phyloP scores from a whole-genome alignment of 1,140 invertebrate genomes.

The Anastrepha ludens region DNA sequence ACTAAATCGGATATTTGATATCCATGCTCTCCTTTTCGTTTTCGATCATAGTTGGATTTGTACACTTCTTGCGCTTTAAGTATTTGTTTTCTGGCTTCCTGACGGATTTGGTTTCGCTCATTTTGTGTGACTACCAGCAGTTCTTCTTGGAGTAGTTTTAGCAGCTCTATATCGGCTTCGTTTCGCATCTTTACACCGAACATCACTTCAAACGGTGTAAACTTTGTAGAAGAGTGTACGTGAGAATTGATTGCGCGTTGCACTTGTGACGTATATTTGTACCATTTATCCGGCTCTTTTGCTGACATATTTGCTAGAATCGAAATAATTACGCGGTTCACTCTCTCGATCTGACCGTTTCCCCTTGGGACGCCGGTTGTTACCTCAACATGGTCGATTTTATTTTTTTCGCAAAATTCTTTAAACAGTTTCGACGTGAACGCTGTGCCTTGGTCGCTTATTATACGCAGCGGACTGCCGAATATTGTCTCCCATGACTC shows the following conservation, averaged over 20 bases:
- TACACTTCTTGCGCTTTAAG: constrained; percentile 70
- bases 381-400: constrained; percentile 58
- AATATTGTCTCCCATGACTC: constrained; percentile 53
- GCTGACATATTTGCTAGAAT: constrained; percentile 55
- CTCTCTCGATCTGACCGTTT: not conserved
- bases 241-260: constrained; percentile 68
- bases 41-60: constrained; percentile 63
- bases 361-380: constrained; percentile 22
- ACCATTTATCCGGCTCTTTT: constrained; percentile 65
- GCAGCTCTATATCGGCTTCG: constrained; percentile 61
- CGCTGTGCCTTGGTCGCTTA: constrained; percentile 68
- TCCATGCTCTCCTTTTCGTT: constrained; percentile 60
- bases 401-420: constrained; percentile 56
- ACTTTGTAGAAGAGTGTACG: constrained; percentile 64
- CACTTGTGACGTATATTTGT: constrained; percentile 62
- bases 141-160: constrained; percentile 65
- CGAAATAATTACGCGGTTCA: not conserved
- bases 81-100: constrained; percentile 52
- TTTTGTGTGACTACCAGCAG: constrained; percentile 59
- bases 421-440: constrained; percentile 65
- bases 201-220: constrained; percentile 69
- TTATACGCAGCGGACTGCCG: constrained; percentile 66
- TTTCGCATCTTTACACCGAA: constrained; percentile 64
- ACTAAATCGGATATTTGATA: constrained; percentile 70
- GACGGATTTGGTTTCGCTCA: constrained; percentile 53